These are phyloP conservation scores for Sesamia nonagrioides DNA, from an alignment of 1,140 invertebrate species.

Conservation along the genomic window DNA sequence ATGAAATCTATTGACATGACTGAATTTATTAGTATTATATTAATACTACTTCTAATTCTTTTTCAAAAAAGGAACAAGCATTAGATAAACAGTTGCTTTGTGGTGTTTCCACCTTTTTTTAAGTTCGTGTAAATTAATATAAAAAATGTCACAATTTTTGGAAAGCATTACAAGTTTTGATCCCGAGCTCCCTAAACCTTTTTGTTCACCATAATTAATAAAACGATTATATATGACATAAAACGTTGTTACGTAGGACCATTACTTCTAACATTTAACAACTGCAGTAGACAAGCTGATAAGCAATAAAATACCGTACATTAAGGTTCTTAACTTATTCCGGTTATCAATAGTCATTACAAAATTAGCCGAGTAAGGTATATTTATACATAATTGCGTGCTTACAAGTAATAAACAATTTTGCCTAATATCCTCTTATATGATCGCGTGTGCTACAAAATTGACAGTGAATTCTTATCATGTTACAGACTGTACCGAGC, in stretches of 20 bases:
- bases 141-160: too few relatives aligned
- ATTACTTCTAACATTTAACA: not conserved
- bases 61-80: too few relatives aligned
- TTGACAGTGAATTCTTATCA: not conserved
- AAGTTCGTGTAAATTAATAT: too few relatives aligned
- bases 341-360: slow-evolving; percentile 16
- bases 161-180: too few relatives aligned
- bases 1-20: too few relatives aligned
- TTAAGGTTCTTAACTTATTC: slow-evolving; percentile 7
- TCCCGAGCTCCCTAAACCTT: too few relatives aligned
- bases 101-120: too few relatives aligned
- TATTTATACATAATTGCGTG: slow-evolving; percentile 10
- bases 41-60: too few relatives aligned
- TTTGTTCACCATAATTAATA: too few relatives aligned
- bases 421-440: slow-evolving; percentile 27
- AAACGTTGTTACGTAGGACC: not conserved
- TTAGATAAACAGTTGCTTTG: too few relatives aligned
- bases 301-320: not conserved
- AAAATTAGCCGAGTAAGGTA: not conserved
- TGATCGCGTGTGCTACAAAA: not conserved
- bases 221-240: too few relatives aligned
- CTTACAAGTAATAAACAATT: slow-evolving; percentile 1
- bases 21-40: too few relatives aligned
- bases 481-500: not conserved
- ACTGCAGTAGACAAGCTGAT: not conserved